These are phyloP conservation scores for Pantherophis alleghaniensis DNA, from an alignment of 2,797 vertebrate species.

Conservation along the genomic window DNA sequence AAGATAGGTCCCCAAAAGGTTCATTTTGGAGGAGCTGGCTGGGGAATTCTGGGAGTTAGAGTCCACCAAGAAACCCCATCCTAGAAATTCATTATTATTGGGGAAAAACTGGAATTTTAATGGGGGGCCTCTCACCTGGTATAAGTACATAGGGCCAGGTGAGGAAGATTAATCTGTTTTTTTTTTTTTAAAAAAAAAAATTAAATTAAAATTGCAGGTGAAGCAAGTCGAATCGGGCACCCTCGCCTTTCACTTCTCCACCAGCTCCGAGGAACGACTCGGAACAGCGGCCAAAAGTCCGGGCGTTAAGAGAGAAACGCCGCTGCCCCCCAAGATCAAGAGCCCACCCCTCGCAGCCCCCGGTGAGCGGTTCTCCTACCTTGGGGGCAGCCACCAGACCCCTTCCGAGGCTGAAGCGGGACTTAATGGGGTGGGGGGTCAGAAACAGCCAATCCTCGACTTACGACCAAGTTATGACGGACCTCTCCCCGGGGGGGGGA, in stretches of 20 bases:
- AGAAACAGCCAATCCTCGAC: neutral
- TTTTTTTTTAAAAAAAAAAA: neutral
- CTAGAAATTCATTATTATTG: neutral
- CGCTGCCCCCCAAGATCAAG: slow-evolving; percentile 59
- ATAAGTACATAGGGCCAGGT: neutral
- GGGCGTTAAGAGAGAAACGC: slow-evolving; percentile 57
- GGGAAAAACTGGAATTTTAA: neutral
- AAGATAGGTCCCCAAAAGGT: neutral
- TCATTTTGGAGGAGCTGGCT: neutral
- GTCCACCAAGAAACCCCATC: neutral
- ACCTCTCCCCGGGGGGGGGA: rapidly evolving
- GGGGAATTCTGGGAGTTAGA: neutral
- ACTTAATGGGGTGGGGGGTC: neutral
- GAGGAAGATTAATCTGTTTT: neutral
- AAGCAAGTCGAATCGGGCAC: slow-evolving; percentile 75
- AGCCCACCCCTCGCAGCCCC: slow-evolving; percentile 65
- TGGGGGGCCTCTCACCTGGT: too few species aligned
- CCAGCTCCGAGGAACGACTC: slow-evolving; percentile 64
- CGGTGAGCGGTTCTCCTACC: slow-evolving; percentile 65
- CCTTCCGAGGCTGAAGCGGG: neutral
- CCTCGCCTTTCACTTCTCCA: slow-evolving; percentile 80
- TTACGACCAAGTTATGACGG: neutral
- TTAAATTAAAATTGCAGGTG: slow-evolving; percentile 54
- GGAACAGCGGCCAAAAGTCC: slow-evolving; percentile 32
- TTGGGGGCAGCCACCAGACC: slow-evolving; percentile 19